These are phyloP conservation scores for Rhinichthys klamathensis DNA, from an alignment of 2,113 vertebrate genomes.

Conservation along the genomic window DNA sequence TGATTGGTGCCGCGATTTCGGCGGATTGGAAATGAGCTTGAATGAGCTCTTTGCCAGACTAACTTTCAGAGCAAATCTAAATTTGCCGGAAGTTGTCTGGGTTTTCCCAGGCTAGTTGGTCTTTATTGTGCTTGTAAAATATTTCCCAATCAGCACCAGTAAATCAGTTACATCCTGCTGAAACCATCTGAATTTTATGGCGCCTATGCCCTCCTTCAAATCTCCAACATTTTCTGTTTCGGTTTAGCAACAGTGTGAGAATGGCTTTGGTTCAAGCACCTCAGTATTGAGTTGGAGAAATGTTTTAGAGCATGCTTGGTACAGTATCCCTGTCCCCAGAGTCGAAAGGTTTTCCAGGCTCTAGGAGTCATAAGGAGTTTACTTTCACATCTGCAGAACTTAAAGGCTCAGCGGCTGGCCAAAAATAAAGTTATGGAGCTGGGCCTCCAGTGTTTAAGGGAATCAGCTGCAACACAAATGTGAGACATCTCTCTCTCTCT, in stretches of 20 bases:
- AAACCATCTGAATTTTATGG: neutral
- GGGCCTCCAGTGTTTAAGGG: slow-evolving; percentile 66
- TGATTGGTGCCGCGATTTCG: too few relatives aligned
- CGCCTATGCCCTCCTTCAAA: neutral
- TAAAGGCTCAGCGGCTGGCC: slow-evolving; percentile 66
- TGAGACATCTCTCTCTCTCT: slow-evolving; percentile 61
- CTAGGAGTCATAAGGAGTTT: slow-evolving; percentile 54
- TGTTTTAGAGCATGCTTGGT: neutral
- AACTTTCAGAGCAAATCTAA: too few relatives aligned
- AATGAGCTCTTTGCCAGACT: too few relatives aligned
- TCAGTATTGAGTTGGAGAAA: neutral
- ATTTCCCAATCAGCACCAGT: neutral
- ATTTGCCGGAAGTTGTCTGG: too few relatives aligned
- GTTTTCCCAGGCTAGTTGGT: too few relatives aligned
- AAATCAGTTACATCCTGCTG: neutral
- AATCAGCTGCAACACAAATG: slow-evolving; percentile 77
- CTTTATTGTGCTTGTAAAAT: slow-evolving; percentile 6
- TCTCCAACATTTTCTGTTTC: slow-evolving; percentile 14
- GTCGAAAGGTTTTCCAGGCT: slow-evolving; percentile 34
- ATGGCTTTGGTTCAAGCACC: slow-evolving; percentile 12
- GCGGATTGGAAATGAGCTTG: too few relatives aligned
- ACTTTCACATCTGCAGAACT: slow-evolving; percentile 73
- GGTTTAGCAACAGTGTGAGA: slow-evolving; percentile 3
- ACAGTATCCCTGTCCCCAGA: neutral
- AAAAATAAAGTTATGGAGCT: slow-evolving; percentile 74